Base-by-base conservation (phyloP, 2,888 invertebrate genomes). In the Dorcus parallelipipedus region DNA sequence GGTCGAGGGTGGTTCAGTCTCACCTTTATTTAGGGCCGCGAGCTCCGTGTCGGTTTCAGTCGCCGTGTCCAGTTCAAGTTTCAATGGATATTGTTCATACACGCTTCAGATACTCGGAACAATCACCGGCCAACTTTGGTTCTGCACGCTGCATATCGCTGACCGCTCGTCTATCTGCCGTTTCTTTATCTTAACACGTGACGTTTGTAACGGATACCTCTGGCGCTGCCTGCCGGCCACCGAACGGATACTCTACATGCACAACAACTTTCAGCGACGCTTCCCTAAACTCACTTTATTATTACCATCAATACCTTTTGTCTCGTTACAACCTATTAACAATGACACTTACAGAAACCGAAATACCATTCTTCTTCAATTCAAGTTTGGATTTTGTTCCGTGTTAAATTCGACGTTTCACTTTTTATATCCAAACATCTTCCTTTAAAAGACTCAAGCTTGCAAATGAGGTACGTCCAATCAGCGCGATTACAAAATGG, bases 101-200 rank as follows among this genome's bases (percentile, higher is more conserved):
- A 72, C 71, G 72, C 70, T 72, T 71, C 72, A 72, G 71, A 72
- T 71, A 70, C 71, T 72, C 67, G 68, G 64, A 71, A 71, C 72
- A 71, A 72, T 71, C 69, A 64, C 64, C 45, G 55, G 67, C 69
- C 64, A 72, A 72, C 72, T 72, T 72, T 69, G 69, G 72, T 70
- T 72, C 71, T 71, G 71, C 69, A 67, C 69, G 63, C 67, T 70
- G 71, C 71, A 70, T 71, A 67, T 68, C 66, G 62, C 67, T 69
- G 70, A 69, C 70, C 69, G 63, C 69, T 62, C 68, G 68, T 70
- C 66, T 70, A 68, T 70, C 65, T 65, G 63, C 63, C 66, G 64
- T 68, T 70, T 70, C 69, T 70, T 70, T 70, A 69, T 69, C 68
- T 67, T 63, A 64, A 63, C 65, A 66, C 66, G 67, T 63, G 66